These are phyloP conservation scores for Acrobeloides nanus DNA, from an alignment of 2,888 invertebrate species.

Conservation along the genomic window DNA sequence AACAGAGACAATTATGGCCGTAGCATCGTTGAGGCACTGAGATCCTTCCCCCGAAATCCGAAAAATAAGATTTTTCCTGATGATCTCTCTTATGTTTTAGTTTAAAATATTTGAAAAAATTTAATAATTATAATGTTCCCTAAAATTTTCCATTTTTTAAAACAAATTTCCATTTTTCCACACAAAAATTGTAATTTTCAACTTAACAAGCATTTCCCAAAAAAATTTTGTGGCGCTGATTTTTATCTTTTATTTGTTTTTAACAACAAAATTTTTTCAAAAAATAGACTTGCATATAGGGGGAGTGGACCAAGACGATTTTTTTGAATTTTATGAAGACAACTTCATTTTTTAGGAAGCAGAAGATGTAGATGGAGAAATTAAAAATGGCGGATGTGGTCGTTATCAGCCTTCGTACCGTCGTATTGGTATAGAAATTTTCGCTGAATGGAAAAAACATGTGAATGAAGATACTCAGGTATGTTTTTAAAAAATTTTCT, in stretches of 20 bases:
- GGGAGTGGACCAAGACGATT: conserved; percentile 7
- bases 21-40: no score
- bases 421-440: conserved; percentile 79
- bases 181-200: no score
- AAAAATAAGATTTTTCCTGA: no score
- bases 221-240: no score
- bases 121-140: neutral
- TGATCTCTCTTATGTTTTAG: conserved; percentile 10
- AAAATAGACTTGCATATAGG: neutral
- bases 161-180: no score
- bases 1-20: no score
- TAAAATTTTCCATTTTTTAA: no score
- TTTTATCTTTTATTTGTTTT: no score
- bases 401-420: conserved; percentile 90
- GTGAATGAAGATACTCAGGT: conserved; percentile 89
- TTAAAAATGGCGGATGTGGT: conserved; percentile 89
- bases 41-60: no score
- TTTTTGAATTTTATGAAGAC: no score
- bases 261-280: neutral
- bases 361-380: conserved; percentile 56
- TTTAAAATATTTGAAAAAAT: neutral
- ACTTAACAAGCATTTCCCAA: no score
- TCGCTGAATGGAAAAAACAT: conserved; percentile 91
- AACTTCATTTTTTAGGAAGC: conserved; percentile 19
- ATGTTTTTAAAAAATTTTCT: conserved; percentile 6